Base-by-base conservation (phyloP, 2,797 vertebrate genomes). In the Microchirus variegatus region DNA sequence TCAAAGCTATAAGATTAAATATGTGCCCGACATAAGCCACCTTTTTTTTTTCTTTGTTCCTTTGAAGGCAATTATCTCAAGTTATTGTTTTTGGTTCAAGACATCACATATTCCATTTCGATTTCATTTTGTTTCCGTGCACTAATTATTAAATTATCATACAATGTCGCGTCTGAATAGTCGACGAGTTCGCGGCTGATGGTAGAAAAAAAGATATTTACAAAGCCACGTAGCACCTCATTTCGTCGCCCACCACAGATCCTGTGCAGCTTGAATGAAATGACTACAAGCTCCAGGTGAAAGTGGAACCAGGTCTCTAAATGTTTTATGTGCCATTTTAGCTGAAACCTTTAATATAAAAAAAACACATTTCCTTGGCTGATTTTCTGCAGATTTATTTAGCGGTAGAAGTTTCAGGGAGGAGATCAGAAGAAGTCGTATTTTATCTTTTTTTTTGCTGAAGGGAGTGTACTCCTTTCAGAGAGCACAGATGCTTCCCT, bases 111-210 rank as follows among this genome's bases (percentile, higher is more conserved):
- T 73, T 70, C 52, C 53, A 72, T 72, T 49, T 52, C 37, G 53
- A 18, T 75, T 81, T 84, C 19, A 60, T 74, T 75, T 66, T 57
- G 36, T 71, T 77, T 75, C 58, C 59, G 59, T 48, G 57, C 56
- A 73, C 41, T 75, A 82, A 85, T 75, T 71, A 83, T 78, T 50
- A 53, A n/a, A n/a, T n/a, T n/a, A n/a, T n/a, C 53, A 64, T 47
- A 44, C 26, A 53, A 9, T 47, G 57, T 3, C 43, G 18, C 55
- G 50, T 37, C 41, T 53, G 76, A 83, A 81, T 62, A 60, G 54
- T 40, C 22, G 41, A 67, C 68, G 17, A 74, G 37, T 37, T 60
- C 13, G 18, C 50, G 57, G 71, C 73, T 62, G 10, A 14, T 73
- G 66, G 65, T 48, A n/a, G 53, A 58, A 16, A 9, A 18, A 22